Percentiles rank a stretch among this genome's conserved stretches.
phyloP scores from a whole-genome alignment of 2,113 vertebrate species.

The Chaetorhynchus papuensis region DNA sequence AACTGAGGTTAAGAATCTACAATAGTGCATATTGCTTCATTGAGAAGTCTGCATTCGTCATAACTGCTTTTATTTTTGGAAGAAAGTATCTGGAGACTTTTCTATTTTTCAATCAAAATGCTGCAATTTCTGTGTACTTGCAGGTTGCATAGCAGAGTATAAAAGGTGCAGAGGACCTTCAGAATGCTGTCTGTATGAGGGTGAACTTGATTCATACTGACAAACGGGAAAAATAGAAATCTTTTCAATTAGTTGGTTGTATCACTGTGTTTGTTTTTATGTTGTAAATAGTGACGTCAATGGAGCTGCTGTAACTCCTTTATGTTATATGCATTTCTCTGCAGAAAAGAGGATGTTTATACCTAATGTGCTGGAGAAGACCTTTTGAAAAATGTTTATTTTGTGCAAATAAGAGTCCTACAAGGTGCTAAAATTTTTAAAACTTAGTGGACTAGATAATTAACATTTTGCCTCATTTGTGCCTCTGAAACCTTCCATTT shows the following conservation, averaged over 20 bases:
- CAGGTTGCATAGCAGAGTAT: neutral
- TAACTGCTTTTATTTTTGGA: neutral
- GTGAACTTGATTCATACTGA: neutral
- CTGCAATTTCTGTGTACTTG: neutral
- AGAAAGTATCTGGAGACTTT: neutral
- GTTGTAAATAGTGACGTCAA: neutral
- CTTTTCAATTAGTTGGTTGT: neutral
- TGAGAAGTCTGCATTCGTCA: neutral
- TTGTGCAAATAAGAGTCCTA: neutral
- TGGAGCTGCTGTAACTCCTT: neutral
- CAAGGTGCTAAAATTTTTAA: conserved; percentile 16
- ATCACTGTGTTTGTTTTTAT: neutral
- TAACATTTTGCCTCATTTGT: conserved; percentile 36
- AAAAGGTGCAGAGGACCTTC: neutral
- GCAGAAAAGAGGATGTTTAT: neutral
- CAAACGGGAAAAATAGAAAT: neutral
- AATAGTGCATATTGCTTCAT: neutral
- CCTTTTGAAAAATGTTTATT: conserved; percentile 18
- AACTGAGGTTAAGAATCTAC: neutral
- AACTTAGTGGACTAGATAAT: conserved; percentile 13
- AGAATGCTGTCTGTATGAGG: neutral
- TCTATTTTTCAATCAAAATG: neutral
- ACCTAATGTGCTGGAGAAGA: neutral
- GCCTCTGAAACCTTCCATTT: conserved; percentile 20
- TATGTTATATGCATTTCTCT: neutral